These are phyloP conservation scores for Drosophila prolongata DNA, from an alignment of 2,888 invertebrate species.

Conservation along the genomic window DNA sequence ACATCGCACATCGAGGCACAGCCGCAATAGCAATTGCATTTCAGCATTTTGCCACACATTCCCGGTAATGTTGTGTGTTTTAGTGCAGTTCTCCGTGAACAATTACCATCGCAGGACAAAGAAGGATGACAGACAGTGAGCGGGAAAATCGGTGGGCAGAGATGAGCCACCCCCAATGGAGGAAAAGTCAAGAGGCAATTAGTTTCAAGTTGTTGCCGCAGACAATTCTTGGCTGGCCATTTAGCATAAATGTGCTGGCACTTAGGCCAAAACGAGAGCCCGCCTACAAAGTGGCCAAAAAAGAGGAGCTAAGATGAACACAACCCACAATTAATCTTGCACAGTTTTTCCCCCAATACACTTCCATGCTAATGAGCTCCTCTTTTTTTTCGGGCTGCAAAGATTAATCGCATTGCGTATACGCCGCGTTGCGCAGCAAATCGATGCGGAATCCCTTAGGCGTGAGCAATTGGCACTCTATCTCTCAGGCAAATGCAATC, in stretches of 20 bases:
- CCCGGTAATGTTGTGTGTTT: conserved; percentile 39
- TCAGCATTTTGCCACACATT: conserved; percentile 50
- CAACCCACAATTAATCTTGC: conserved; percentile 62
- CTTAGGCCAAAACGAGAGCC: conserved; percentile 28
- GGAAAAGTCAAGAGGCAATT: conserved; percentile 48
- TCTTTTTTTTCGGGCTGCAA: conserved; percentile 23
- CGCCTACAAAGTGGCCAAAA: conserved; percentile 33
- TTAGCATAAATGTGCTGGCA: conserved; percentile 65
- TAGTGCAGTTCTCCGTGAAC: conserved; percentile 42
- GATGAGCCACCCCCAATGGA: conserved; percentile 17
- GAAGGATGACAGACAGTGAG: background rate
- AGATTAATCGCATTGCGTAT: conserved; percentile 66
- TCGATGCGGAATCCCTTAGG: conserved; percentile 32
- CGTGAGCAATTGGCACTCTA: conserved; percentile 64
- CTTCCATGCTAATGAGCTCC: conserved; percentile 38
- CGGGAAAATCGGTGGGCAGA: conserved; percentile 6
- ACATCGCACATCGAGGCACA: conserved; percentile 42
- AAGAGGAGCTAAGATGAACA: conserved; percentile 25
- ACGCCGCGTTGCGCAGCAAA: conserved; percentile 44
- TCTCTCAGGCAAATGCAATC: conserved; percentile 47
- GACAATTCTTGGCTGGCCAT: conserved; percentile 47
- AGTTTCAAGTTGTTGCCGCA: conserved; percentile 47
- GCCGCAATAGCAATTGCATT: conserved; percentile 57
- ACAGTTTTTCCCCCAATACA: conserved; percentile 20
- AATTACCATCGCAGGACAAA: conserved; percentile 30